These are phyloP conservation scores for Pomatorhinus ruficollis DNA, from an alignment of 2,113 vertebrate genomes.

Conservation along the genomic window DNA sequence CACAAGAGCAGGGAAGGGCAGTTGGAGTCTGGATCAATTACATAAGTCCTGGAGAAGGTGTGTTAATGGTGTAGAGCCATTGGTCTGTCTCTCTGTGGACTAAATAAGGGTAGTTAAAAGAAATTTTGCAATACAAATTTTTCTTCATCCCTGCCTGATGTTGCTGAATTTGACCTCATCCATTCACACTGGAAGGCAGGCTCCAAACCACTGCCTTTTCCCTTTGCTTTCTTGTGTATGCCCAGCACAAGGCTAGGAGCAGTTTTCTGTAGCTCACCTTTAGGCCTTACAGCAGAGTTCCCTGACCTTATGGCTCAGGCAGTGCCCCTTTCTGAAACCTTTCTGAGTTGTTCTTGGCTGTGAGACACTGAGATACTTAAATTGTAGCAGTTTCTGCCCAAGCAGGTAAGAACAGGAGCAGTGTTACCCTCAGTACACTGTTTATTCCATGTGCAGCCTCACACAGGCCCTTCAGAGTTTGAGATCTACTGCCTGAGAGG, in stretches of 20 bases:
- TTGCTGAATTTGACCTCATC: background rate
- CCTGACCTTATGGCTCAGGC: background rate
- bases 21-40: background rate
- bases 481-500: background rate
- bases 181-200: background rate
- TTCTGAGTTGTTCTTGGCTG: background rate
- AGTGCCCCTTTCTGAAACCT: background rate
- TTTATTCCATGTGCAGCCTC: background rate
- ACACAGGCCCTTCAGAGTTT: background rate
- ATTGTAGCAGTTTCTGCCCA: background rate
- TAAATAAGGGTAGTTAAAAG: background rate
- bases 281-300: background rate
- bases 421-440: fast-evolving
- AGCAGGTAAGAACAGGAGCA: background rate
- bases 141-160: background rate
- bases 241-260: background rate
- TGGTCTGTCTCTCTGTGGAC: background rate
- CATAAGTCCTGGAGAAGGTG: background rate
- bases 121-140: background rate
- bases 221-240: background rate
- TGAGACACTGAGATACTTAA: background rate
- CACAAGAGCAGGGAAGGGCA: background rate
- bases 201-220: background rate
- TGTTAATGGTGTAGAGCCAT: background rate
- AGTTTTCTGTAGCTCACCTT: background rate